phyloP scores from a whole-genome alignment of 2,113 vertebrate genomes.

The Oreochromis niloticus region DNA sequence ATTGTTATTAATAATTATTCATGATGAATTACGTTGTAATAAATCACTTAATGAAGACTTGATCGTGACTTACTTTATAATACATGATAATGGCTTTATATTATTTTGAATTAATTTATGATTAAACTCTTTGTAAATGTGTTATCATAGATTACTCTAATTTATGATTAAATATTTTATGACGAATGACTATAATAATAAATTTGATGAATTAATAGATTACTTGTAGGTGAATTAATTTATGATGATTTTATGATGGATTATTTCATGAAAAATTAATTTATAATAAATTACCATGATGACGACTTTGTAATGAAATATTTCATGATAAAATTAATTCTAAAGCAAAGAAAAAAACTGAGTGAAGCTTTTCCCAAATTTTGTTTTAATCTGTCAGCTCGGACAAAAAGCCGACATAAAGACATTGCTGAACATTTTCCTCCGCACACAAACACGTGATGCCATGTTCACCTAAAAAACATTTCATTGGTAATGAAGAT shows the following conservation, averaged over 20 bases:
- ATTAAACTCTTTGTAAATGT: too few species aligned
- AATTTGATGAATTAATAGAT: neutral
- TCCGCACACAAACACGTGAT: neutral
- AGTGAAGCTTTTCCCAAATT: neutral
- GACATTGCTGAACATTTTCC: neutral
- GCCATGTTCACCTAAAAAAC: neutral
- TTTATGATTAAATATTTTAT: too few species aligned
- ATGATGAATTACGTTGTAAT: neutral
- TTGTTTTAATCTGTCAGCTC: conserved; percentile 11
- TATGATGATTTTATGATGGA: neutral
- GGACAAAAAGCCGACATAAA: neutral
- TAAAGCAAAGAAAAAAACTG: neutral
- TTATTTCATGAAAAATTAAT: neutral
- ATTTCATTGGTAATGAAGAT: neutral
- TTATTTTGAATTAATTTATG: neutral
- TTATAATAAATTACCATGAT: neutral
- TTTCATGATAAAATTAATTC: neutral
- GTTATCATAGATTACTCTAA: too few species aligned
- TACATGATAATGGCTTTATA: neutral
- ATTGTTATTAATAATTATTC: neutral
- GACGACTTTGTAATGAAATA: neutral
- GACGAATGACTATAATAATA: neutral
- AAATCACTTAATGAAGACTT: neutral
- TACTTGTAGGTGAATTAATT: neutral
- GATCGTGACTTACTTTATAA: neutral